Percentiles rank a stretch among this genome's conserved stretches.
Conservation (phyloP, 2,888 invertebrate genomes). For the Portevinia maculata region DNA sequence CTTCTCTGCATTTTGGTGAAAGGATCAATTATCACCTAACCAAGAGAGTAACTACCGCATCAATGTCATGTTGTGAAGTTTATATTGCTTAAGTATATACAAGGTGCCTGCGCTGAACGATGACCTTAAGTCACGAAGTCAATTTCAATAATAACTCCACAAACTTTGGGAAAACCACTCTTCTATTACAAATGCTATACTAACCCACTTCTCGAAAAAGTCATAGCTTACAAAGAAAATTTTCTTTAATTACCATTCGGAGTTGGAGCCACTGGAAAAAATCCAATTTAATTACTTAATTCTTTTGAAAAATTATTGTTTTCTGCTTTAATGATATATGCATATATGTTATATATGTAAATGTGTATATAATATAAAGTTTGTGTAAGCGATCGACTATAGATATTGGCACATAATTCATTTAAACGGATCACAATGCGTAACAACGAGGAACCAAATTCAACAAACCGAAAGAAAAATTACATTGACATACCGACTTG, state of each 20-base stretch:
- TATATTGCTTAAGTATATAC: constrained; percentile 4
- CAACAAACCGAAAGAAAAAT: constrained; percentile 29
- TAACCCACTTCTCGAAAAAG: constrained; percentile 46
- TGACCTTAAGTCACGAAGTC: constrained; percentile 70
- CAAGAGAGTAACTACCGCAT: constrained; percentile 16
- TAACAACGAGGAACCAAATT: constrained; percentile 61
- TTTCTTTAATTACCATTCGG: constrained; percentile 20
- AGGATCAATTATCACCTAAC: constrained; percentile 69
- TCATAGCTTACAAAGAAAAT: constrained; percentile 2
- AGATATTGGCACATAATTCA: constrained; percentile 73
- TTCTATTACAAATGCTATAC: constrained; percentile 46
- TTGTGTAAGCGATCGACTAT: constrained; percentile 66
- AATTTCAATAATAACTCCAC: constrained; percentile 24
- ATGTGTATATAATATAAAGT: constrained; percentile 6
- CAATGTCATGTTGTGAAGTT: constrained; percentile 48
- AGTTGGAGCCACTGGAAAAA: constrained; percentile 43
- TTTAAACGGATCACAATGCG: constrained; percentile 73
- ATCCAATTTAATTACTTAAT: constrained; percentile 64
- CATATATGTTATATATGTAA: no score
- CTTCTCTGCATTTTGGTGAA: constrained; percentile 48
- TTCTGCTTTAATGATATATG: constrained; percentile 55
- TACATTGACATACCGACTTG: constrained; percentile 51
- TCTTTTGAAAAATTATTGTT: constrained; percentile 41
- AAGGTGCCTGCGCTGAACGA: constrained; percentile 15
- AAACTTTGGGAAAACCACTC: constrained; percentile 28